Evolutionary conservation across 2,888 invertebrate genomes (phyloP).

Genomic region (Pseudoips prasinana): DNA sequence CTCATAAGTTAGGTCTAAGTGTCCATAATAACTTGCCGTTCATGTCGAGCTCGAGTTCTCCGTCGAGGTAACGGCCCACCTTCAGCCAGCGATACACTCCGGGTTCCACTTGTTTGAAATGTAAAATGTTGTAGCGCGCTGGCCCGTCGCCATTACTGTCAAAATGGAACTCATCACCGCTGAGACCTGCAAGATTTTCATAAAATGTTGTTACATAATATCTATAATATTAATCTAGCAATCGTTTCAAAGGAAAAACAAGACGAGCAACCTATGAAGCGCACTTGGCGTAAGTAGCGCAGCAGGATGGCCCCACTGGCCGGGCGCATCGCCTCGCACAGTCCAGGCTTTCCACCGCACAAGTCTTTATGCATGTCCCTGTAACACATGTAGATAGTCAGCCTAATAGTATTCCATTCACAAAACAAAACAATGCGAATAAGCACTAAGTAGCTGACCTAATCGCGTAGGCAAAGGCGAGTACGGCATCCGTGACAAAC

Average conservation of each 20-base stretch:
- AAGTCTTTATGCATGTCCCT: conserved; percentile 93
- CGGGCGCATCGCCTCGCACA: conserved; percentile 94
- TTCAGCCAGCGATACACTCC: conserved; percentile 91
- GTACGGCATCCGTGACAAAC: conserved; percentile 97
- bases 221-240: too few relatives aligned
- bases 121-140: conserved; percentile 96
- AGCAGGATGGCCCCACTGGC: conserved; percentile 93
- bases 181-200: conserved; percentile 84
- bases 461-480: conserved; percentile 95
- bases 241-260: too few relatives aligned
- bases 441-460: conserved; percentile 65
- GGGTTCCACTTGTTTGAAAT: conserved; percentile 91
- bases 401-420: neutral
- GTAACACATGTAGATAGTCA: conserved; percentile 14
- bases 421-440: neutral
- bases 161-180: conserved; percentile 94
- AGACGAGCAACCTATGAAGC: conserved; percentile 78
- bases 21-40: conserved; percentile 76
- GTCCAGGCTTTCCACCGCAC: conserved; percentile 87
- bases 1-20: too few relatives aligned
- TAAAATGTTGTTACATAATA: neutral
- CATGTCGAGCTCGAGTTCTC: conserved; percentile 89
- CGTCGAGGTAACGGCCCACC: conserved; percentile 93
- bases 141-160: conserved; percentile 95
- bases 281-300: conserved; percentile 91